phyloP scores from a whole-genome alignment of 2,888 invertebrate genomes.

The Philaethria dido region DNA sequence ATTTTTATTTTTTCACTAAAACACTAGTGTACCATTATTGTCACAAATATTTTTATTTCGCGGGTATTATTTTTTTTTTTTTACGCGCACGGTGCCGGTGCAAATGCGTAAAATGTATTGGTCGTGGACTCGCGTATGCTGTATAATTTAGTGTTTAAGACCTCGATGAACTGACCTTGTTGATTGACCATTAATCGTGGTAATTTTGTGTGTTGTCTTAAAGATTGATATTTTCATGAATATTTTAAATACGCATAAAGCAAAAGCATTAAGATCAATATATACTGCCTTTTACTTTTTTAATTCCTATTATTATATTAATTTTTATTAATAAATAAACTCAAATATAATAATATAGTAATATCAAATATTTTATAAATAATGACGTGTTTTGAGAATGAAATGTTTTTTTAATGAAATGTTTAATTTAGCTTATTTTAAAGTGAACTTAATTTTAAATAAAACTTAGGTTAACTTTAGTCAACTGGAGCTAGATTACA shows the following conservation, averaged over 20 bases:
- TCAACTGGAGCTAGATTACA: too few relatives aligned
- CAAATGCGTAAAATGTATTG: slow-evolving; percentile 53
- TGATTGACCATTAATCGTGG: slow-evolving; percentile 51
- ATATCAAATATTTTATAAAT: too few relatives aligned
- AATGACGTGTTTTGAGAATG: too few relatives aligned
- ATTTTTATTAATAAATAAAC: too few relatives aligned
- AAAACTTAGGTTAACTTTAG: too few relatives aligned
- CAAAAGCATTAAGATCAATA: background rate
- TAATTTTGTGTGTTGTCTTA: slow-evolving; percentile 37
- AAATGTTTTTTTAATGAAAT: too few relatives aligned
- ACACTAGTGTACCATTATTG: background rate
- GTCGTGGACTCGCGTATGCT: slow-evolving; percentile 54
- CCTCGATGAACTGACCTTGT: slow-evolving; percentile 56
- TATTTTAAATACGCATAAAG: background rate
- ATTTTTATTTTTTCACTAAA: slow-evolving; percentile 3
- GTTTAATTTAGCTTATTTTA: too few relatives aligned
- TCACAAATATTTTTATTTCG: background rate
- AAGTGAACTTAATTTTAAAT: too few relatives aligned
- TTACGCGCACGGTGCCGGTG: slow-evolving; percentile 50
- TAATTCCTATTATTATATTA: background rate
- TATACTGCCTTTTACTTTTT: background rate
- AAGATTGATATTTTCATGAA: slow-evolving; percentile 16
- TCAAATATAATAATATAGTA: too few relatives aligned
- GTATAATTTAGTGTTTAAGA: slow-evolving; percentile 59
- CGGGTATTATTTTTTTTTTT: slow-evolving; percentile 26